Percentiles rank a stretch among this genome's conserved stretches.
Evolutionary conservation across 2,888 invertebrate genomes (phyloP).

Genomic region (Tricholauxania praeusta): DNA sequence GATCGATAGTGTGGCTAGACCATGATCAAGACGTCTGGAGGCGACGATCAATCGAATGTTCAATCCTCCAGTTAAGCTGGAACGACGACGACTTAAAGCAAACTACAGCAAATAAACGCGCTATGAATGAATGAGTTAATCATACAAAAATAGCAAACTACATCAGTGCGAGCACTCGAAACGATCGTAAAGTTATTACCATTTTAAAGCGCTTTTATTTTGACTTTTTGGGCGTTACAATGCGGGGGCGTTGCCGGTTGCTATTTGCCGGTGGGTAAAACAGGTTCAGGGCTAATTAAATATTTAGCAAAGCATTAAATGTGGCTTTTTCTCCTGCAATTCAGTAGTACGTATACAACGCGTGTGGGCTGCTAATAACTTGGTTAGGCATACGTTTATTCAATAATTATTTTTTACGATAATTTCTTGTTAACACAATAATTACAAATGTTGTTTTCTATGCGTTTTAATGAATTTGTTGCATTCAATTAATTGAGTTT

Average conservation of each 20-base stretch:
- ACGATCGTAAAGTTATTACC: not conserved
- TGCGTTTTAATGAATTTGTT: not conserved
- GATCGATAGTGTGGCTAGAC: not conserved
- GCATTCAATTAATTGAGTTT: not conserved
- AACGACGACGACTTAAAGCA: no score
- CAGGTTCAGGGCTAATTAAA: conserved; percentile 62
- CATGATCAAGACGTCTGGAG: not conserved
- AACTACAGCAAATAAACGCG: no score
- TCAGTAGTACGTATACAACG: conserved; percentile 11
- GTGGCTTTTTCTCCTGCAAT: not conserved
- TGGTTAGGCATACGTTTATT: not conserved
- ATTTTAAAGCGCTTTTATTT: no score
- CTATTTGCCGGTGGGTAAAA: conserved; percentile 49
- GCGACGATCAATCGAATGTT: not conserved
- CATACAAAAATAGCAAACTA: no score
- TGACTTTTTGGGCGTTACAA: not conserved
- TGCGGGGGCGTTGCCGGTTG: conserved; percentile 29
- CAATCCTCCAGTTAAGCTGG: no score
- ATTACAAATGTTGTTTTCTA: not conserved
- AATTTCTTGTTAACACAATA: conserved; percentile 3
- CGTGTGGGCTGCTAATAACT: conserved; percentile 23
- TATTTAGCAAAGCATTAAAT: conserved; percentile 22
- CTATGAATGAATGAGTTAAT: no score
- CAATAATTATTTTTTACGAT: not conserved
- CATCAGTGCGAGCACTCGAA: no score